These are phyloP conservation scores for Holothuria leucospilota DNA, from an alignment of 53 echinoderm and acorn worm species.

Conservation along the genomic window DNA sequence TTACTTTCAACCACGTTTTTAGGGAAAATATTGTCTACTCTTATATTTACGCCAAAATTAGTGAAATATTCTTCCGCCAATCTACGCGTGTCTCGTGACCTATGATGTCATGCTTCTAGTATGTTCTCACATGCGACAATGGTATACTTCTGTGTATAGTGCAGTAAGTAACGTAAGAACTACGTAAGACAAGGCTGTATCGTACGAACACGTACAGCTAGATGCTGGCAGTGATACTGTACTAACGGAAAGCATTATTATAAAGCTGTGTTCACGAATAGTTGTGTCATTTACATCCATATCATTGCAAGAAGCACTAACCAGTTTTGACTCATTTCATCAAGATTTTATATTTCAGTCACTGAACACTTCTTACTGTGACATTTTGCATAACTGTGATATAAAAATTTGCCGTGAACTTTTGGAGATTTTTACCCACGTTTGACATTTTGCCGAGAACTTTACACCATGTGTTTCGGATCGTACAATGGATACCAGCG, in stretches of 20 bases:
- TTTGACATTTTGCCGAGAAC: neutral
- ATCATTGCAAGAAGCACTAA: no score
- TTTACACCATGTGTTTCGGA: slow-evolving; percentile 42
- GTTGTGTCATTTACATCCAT: no score
- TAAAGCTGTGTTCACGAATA: no score
- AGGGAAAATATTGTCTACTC: neutral
- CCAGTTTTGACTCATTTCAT: no score
- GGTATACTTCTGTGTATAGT: neutral
- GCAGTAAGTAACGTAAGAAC: neutral
- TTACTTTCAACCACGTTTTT: no score
- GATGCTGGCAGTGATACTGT: no score
- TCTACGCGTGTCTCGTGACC: slow-evolving; percentile 21
- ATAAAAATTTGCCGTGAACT: neutral
- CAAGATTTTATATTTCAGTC: no score
- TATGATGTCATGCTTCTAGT: slow-evolving; percentile 24
- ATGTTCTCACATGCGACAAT: slow-evolving; percentile 22
- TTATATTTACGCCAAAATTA: neutral
- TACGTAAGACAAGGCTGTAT: no score
- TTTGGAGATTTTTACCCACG: neutral
- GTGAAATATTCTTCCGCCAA: slow-evolving; percentile 15
- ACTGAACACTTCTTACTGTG: neutral
- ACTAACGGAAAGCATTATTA: no score
- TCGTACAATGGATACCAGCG: slow-evolving; percentile 40
- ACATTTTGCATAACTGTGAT: neutral
- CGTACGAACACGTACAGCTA: no score